Evolutionary conservation across 2,113 vertebrate species (phyloP).

Genomic region (Vombatus ursinus): DNA sequence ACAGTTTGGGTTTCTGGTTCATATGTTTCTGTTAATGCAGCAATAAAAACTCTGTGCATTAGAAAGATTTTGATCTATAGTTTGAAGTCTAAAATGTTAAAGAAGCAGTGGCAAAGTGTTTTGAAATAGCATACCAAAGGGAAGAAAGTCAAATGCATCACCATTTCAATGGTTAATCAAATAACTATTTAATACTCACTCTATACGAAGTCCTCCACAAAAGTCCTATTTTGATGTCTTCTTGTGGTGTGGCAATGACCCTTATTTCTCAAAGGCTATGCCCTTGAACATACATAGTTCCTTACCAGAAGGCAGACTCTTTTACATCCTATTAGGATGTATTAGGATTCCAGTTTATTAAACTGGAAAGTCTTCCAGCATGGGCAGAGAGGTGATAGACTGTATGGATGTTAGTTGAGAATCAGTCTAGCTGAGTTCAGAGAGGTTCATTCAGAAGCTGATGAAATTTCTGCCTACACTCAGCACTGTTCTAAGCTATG

Average conservation of each 20-base stretch:
- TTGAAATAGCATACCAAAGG: background rate
- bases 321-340: too few relatives aligned
- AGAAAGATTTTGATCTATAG: conserved; percentile 57
- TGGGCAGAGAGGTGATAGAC: background rate
- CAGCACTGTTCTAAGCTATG: background rate
- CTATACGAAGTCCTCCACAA: background rate
- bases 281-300: background rate
- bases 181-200: background rate
- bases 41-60: conserved; percentile 26
- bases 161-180: conserved; percentile 1
- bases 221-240: background rate
- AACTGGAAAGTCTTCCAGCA: background rate
- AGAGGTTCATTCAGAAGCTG: background rate
- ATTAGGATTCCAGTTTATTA: too few relatives aligned
- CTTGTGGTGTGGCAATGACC: background rate
- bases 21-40: conserved; percentile 51
- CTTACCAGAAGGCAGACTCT: background rate
- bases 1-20: background rate
- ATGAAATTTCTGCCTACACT: background rate
- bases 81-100: conserved; percentile 64
- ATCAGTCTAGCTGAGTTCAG: background rate
- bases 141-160: conserved; percentile 47
- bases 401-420: background rate
- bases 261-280: background rate
- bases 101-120: conserved; percentile 31